phyloP scores from a whole-genome alignment of 2,113 vertebrate genomes.

The Centropristis striata region DNA sequence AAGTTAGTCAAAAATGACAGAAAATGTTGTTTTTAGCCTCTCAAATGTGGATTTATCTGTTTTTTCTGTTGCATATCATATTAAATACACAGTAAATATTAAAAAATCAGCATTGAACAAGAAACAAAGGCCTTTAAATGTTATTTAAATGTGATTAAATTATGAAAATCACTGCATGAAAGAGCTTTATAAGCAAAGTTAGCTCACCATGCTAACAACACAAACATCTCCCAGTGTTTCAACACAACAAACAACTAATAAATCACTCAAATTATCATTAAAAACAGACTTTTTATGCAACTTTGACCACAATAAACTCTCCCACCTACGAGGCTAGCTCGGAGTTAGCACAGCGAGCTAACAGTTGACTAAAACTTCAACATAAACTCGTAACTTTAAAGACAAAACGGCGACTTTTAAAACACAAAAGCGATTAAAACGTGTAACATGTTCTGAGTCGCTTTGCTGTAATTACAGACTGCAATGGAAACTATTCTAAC shows the following conservation, averaged over 20 bases:
- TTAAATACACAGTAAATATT: too few relatives aligned
- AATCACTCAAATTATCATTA: background rate
- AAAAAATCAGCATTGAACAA: too few relatives aligned
- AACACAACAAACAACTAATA: background rate
- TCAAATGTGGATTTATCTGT: too few relatives aligned
- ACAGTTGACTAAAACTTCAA: background rate
- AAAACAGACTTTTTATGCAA: background rate
- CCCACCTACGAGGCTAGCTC: background rate
- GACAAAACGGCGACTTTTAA: background rate
- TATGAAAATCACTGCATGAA: background rate
- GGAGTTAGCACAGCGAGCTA: background rate
- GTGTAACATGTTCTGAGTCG: background rate
- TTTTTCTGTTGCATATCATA: too few relatives aligned
- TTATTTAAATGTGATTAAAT: background rate
- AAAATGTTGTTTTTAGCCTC: too few relatives aligned
- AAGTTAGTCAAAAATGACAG: too few relatives aligned
- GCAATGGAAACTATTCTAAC: constrained; percentile 38
- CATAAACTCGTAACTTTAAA: background rate
- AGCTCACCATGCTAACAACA: background rate
- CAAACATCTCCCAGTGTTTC: background rate
- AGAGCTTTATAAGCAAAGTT: background rate
- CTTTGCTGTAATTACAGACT: constrained; percentile 1
- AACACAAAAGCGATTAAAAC: background rate
- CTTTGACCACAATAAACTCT: background rate
- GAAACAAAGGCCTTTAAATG: too few relatives aligned